A percentile compares a stretch with the other conserved stretches of the same genome.
phyloP scores from a whole-genome alignment of 2,888 invertebrate species.

The Acleris cristana region DNA sequence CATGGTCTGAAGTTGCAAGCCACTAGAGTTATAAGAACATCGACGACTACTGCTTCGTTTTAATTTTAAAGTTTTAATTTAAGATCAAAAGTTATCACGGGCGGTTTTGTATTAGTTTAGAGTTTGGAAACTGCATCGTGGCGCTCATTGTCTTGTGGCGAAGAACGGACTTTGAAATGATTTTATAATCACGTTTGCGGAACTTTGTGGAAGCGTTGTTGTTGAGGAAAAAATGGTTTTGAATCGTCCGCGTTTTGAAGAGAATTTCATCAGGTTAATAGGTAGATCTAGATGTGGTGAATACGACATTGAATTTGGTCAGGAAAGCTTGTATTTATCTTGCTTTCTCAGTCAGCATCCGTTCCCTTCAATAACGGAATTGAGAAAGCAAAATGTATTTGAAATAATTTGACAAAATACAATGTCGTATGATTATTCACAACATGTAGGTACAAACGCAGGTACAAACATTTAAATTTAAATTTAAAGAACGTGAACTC shows the following conservation, averaged over 20 bases:
- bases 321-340: too few relatives aligned
- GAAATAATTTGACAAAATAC: too few relatives aligned
- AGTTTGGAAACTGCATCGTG: slow-evolving; percentile 35
- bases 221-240: not conserved
- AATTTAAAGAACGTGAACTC: too few relatives aligned
- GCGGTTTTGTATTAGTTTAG: slow-evolving; percentile 31
- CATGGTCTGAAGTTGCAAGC: not conserved
- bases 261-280: too few relatives aligned
- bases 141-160: slow-evolving; percentile 29
- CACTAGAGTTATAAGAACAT: not conserved
- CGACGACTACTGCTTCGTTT: slow-evolving; percentile 10
- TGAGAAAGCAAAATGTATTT: too few relatives aligned
- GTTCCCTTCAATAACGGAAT: too few relatives aligned
- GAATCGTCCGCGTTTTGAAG: not conserved
- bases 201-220: slow-evolving; percentile 11
- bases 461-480: too few relatives aligned
- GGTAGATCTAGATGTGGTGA: too few relatives aligned
- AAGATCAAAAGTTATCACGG: slow-evolving; percentile 27
- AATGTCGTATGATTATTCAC: too few relatives aligned
- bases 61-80: slow-evolving; percentile 19
- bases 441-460: too few relatives aligned
- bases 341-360: too few relatives aligned
- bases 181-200: slow-evolving; percentile 26
- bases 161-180: slow-evolving; percentile 33
- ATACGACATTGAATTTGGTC: too few relatives aligned